These are phyloP conservation scores for Trachymyrmex cornetzi DNA, from an alignment of 1,140 invertebrate genomes.

Conservation along the genomic window DNA sequence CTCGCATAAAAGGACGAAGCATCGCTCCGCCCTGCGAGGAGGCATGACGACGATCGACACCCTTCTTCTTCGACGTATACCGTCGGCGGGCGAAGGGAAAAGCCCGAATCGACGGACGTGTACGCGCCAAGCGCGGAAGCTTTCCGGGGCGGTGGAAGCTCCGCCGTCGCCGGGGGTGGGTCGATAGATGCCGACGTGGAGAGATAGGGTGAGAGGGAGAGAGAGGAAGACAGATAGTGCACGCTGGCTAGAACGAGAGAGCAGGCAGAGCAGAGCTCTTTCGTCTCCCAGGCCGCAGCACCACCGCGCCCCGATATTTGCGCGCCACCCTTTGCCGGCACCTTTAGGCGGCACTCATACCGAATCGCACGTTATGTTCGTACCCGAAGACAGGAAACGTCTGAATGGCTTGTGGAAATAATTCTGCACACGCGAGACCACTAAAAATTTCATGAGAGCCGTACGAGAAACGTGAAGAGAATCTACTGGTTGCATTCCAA, in stretches of 20 bases:
- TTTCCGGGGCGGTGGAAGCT: slow-evolving; percentile 77
- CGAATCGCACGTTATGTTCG: slow-evolving; percentile 11
- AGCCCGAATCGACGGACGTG: slow-evolving; percentile 67
- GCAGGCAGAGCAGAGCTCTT: slow-evolving; percentile 61
- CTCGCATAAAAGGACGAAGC: slow-evolving; percentile 8
- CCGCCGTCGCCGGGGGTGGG: slow-evolving; percentile 73
- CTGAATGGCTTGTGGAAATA: slow-evolving; percentile 28
- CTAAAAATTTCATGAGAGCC: slow-evolving; percentile 23
- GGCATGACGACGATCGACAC: slow-evolving; percentile 35
- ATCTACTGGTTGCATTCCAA: slow-evolving; percentile 2
- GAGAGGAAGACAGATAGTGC: slow-evolving; percentile 16
- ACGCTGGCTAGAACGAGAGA: slow-evolving; percentile 37
- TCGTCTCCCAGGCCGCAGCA: slow-evolving; percentile 77
- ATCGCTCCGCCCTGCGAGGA: slow-evolving; percentile 24
- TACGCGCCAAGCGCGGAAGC: slow-evolving; percentile 71
- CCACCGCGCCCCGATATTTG: slow-evolving; percentile 75
- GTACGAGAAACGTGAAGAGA: background rate
- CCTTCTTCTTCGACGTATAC: slow-evolving; percentile 50
- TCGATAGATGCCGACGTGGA: slow-evolving; percentile 83
- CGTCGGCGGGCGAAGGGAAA: slow-evolving; percentile 30
- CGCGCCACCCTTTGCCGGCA: slow-evolving; percentile 49
- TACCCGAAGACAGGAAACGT: background rate
- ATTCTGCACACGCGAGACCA: background rate
- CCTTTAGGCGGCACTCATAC: slow-evolving; percentile 42
- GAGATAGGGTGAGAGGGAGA: slow-evolving; percentile 53